Evolutionary conservation across 1,140 invertebrate species (phyloP), one percentile per base, ranked within the genome.

Genomic region (Pollicipes pollicipes): DNA sequence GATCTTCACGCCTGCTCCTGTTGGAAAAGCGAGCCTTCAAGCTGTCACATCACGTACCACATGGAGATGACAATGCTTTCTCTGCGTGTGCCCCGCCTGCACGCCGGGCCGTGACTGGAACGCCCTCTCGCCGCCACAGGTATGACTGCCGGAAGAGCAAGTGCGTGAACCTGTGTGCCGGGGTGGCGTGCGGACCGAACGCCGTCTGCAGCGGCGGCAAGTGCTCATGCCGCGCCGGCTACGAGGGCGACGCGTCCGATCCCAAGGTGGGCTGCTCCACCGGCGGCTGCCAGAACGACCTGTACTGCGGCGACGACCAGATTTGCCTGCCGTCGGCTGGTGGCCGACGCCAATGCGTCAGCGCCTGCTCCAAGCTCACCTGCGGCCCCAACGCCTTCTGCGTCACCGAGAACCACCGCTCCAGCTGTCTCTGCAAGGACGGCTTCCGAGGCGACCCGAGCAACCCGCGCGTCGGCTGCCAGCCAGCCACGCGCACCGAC

Each of bases 301-400:
- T 85, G 0, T 88, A 93, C 75, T 94, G 91, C 77, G 84, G 85
- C 70, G 83, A 86, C 73, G 84, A 87, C 17, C 87, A 94, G 81
- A 93, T 93, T 76, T 94, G 91, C 77, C 89, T 63, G 85, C 64
- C 64, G 64, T 87, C 32, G 66, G 70, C 30, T 88, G 87, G 68
- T 80, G 87, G 86, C 16, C 77, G 85, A 4, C 83, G 90, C 63
- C 90, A 89, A 78, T 93, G 90, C 79, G 85, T 93, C 0, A 90
- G 93, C 76, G 89, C 88, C 4, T 94, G 91, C 76, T 87, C 86
- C 70, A 90, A 91, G 79, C 82, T 90, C 17, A 90, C 93, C 76
- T 95, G 92, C 78, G 92, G 92, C 24, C 90, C 91, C 0, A 94
- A 94, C 79, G 90, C 91, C 4, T 79, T 93, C 0, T 95, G 92